Percentiles rank a stretch among this genome's conserved stretches.
Conservation (phyloP, 2,888 invertebrate species). For the Drosophila neonasuta region DNA sequence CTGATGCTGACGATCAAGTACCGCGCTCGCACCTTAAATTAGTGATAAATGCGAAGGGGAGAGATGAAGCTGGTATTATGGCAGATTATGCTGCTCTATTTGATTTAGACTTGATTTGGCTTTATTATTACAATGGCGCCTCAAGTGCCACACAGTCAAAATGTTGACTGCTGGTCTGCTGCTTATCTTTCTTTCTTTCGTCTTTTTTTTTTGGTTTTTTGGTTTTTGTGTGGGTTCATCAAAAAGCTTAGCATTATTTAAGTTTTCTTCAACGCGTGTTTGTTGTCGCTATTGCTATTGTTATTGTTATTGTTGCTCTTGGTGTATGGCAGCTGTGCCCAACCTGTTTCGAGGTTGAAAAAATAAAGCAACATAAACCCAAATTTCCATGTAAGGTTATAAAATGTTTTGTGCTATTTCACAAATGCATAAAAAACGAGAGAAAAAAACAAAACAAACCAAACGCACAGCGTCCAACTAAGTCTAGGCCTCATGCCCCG, state of each 20-base stretch:
- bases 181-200: slow-evolving; percentile 45
- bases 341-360: slow-evolving; percentile 66
- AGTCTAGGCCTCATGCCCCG: slow-evolving; percentile 25
- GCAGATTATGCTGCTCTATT: slow-evolving; percentile 76
- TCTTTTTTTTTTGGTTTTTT: slow-evolving; percentile 41
- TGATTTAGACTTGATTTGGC: slow-evolving; percentile 74
- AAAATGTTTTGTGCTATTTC: slow-evolving; percentile 70
- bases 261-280: slow-evolving; percentile 42
- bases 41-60: slow-evolving; percentile 8
- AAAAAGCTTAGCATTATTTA: slow-evolving; percentile 63
- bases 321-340: slow-evolving; percentile 41
- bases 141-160: slow-evolving; percentile 62
- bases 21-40: slow-evolving; percentile 54
- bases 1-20: slow-evolving; percentile 53
- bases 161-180: slow-evolving; percentile 30
- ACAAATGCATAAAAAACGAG: slow-evolving; percentile 70
- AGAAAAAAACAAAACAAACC: not conserved
- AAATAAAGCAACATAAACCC: slow-evolving; percentile 64
- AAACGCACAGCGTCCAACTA: slow-evolving; percentile 24
- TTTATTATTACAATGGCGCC: slow-evolving; percentile 79
- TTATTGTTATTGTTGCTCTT: slow-evolving; percentile 2
- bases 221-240: slow-evolving; percentile 65
- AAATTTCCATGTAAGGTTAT: slow-evolving; percentile 72
- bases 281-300: slow-evolving; percentile 33
- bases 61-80: slow-evolving; percentile 36